Conservation (phyloP, 2,113 vertebrate genomes). For the Apeltes quadracus region DNA sequence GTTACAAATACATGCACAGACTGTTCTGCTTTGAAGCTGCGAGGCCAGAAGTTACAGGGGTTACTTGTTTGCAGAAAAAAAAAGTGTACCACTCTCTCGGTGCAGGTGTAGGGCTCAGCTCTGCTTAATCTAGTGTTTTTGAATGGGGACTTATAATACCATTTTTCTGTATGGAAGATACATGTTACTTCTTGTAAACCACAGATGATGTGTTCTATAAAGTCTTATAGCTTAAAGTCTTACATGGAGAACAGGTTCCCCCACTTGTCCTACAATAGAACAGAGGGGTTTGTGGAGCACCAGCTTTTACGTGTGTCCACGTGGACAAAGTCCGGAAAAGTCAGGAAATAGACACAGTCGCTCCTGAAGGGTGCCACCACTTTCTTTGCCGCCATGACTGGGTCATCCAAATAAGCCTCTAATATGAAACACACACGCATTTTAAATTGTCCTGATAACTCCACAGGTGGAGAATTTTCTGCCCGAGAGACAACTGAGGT, state of each 20-base stretch:
- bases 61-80: not conserved
- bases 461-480: constrained; percentile 24
- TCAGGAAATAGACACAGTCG: not conserved
- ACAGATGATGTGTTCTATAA: constrained; percentile 15
- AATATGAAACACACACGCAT: not conserved
- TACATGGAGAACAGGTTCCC: constrained; percentile 53
- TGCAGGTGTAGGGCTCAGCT: constrained; percentile 37
- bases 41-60: constrained; percentile 9
- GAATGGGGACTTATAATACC: constrained; percentile 17
- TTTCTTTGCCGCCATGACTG: constrained; percentile 26
- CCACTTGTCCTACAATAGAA: constrained; percentile 32
- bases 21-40: constrained; percentile 1
- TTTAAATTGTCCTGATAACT: not conserved
- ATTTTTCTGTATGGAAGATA: constrained; percentile 26
- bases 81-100: not conserved
- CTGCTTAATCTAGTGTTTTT: constrained; percentile 18
- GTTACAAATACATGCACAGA: constrained; percentile 24
- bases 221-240: constrained; percentile 16
- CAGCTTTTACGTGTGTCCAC: constrained; percentile 24
- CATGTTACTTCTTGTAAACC: constrained; percentile 45
- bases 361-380: not conserved
- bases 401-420: constrained; percentile 31
- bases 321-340: not conserved
- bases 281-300: constrained; percentile 28
- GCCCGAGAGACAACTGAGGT: constrained; percentile 2